Conservation (phyloP, 2,888 invertebrate genomes). For the Chymomyza procnemis region DNA sequence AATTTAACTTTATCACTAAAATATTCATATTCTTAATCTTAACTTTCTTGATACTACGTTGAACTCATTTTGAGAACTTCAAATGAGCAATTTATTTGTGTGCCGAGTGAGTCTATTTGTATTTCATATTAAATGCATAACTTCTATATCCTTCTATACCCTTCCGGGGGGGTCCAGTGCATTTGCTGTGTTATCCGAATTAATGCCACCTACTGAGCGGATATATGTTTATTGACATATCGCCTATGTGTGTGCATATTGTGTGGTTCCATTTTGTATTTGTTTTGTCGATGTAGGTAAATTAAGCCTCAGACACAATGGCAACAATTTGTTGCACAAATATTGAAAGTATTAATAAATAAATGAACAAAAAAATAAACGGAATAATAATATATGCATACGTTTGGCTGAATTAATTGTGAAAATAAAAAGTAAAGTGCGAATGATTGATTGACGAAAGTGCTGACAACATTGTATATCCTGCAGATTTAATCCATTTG, state of each 20-base stretch:
- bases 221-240: background rate
- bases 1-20: too few relatives aligned
- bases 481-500: background rate
- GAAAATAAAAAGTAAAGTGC: background rate
- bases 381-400: constrained; percentile 3
- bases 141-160: background rate
- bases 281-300: background rate
- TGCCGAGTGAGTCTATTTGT: background rate
- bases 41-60: too few relatives aligned
- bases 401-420: background rate
- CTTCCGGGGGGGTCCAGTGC: background rate
- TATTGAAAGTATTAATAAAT: background rate
- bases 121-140: background rate
- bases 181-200: background rate
- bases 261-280: background rate
- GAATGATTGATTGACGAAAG: background rate
- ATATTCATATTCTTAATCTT: too few relatives aligned
- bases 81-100: background rate
- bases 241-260: background rate
- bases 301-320: background rate
- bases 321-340: background rate
- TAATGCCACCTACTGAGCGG: background rate
- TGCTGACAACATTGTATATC: background rate
- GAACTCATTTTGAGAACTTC: background rate
- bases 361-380: too few relatives aligned